These are phyloP conservation scores for Volucella inflata DNA, from an alignment of 2,888 invertebrate genomes.

Conservation along the genomic window DNA sequence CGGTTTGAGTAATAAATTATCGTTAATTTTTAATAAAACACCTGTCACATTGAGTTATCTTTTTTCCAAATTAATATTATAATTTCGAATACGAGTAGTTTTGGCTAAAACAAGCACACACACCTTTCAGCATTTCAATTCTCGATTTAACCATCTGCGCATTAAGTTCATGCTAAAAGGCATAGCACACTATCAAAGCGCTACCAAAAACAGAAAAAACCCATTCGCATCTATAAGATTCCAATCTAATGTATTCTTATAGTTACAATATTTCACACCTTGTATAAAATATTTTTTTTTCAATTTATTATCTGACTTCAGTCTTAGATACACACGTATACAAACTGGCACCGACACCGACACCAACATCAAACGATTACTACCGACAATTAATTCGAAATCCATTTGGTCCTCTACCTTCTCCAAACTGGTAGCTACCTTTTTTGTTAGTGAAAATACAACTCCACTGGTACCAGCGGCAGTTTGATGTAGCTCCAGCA, in stretches of 20 bases:
- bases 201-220: slow-evolving; percentile 18
- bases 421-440: slow-evolving; percentile 15
- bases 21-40: slow-evolving; percentile 59
- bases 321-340: slow-evolving; percentile 23
- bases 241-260: slow-evolving; percentile 46
- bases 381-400: slow-evolving; percentile 56
- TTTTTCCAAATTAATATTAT: slow-evolving; percentile 58
- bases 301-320: slow-evolving; percentile 60
- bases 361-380: slow-evolving; percentile 52
- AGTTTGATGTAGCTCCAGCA: slow-evolving; percentile 20
- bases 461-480: not conserved
- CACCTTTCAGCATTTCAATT: not conserved
- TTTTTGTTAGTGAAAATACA: slow-evolving; percentile 18
- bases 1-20: slow-evolving; percentile 45
- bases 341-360: not conserved
- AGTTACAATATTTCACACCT: slow-evolving; percentile 72
- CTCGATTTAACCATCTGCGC: slow-evolving; percentile 33
- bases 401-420: not conserved
- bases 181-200: not conserved
- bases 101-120: slow-evolving; percentile 16
- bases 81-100: slow-evolving; percentile 39
- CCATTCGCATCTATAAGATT: slow-evolving; percentile 53
- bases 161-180: slow-evolving; percentile 29
- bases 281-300: slow-evolving; percentile 69
- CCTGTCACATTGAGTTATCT: slow-evolving; percentile 64